Conservation (phyloP, 2,888 invertebrate species). For the Selenia dentaria region DNA sequence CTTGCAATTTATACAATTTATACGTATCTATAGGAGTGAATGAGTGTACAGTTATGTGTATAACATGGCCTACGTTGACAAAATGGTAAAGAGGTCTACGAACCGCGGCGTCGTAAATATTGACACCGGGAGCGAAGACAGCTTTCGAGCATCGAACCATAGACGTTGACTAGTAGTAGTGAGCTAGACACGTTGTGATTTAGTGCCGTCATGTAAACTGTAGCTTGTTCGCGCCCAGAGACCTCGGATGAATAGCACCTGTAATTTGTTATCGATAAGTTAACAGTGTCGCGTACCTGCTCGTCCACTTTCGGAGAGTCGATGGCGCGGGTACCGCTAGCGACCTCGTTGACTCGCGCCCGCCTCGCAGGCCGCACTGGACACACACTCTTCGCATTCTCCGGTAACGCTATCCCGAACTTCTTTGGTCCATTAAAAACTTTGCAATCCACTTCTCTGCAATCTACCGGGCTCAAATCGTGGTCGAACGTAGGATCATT, state of each 20-base stretch:
- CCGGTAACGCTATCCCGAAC: slow-evolving; percentile 68
- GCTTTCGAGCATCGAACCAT: slow-evolving; percentile 57
- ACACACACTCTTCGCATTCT: slow-evolving; percentile 70
- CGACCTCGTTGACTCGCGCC: slow-evolving; percentile 79
- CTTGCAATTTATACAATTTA: slow-evolving; percentile 40
- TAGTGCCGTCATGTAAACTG: slow-evolving; percentile 55
- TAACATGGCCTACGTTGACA: slow-evolving; percentile 40
- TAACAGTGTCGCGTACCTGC: slow-evolving; percentile 82
- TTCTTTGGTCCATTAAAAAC: slow-evolving; percentile 65
- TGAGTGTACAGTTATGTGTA: slow-evolving; percentile 48
- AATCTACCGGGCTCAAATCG: slow-evolving; percentile 61
- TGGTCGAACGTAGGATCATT: slow-evolving; percentile 79
- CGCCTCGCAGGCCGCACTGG: slow-evolving; percentile 78
- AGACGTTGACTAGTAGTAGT: no score
- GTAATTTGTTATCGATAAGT: slow-evolving; percentile 79
- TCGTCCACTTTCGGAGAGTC: slow-evolving; percentile 81
- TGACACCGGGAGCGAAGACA: slow-evolving; percentile 48
- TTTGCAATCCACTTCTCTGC: slow-evolving; percentile 75
- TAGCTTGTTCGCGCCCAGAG: slow-evolving; percentile 45
- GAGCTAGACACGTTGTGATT: slow-evolving; percentile 42
- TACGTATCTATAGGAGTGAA: slow-evolving; percentile 41
- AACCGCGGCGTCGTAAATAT: slow-evolving; percentile 47
- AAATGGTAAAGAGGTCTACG: slow-evolving; percentile 59
- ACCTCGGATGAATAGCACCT: slow-evolving; percentile 60
- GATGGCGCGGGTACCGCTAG: slow-evolving; percentile 79